Base-by-base conservation (phyloP, 53 echinoderm and acorn worm species). In the Patiria pectinifera region DNA sequence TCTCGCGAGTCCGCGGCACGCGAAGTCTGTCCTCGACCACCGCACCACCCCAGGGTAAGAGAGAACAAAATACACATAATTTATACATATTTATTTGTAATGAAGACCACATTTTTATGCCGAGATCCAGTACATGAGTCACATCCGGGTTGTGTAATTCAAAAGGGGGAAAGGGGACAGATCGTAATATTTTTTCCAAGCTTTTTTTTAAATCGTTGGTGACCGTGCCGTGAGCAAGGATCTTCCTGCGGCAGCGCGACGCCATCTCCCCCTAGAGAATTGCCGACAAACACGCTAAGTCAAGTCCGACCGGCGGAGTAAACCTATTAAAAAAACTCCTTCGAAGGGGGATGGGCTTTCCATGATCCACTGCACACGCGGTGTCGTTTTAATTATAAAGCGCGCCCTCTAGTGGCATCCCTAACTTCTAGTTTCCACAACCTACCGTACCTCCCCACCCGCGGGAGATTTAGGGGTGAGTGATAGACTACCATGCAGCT, bases 31-130 rank as follows among this genome's bases (percentile, higher is more conserved):
- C 47, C 80, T 5, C 45, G 80, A 18, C 80, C 80, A 11, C 14
- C 66, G 15, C 66, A 46, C 80, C 80, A 4, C 3, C 45, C 53
- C 5, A 6, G 53, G 6, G 8, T 53, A 8, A 53, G 53, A 53
- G 53, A 53, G 53, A 53, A 53, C 8, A 53, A 53, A 53, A 6
- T 53, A 53, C 8, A 45, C 2, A 79, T 79, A 44, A 79, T 16
- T 79, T 79, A 13, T 18, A 60, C 60, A 60, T 66, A 13, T 79
- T 46, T 24, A 7, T 74, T 24, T 74, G 6, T 86, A 88, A 88
- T 88, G 75, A 78, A 88, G 59, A 78, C 59, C 88, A 88, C 88
- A 88, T 88, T 88, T 35, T 88, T 59, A 3, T 77, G 61, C 77
- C 76, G 77, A 21, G 43, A 59, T 59, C 76, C 61, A 6, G 23